Conservation (phyloP, 2,113 vertebrate genomes). For the Lonchura striata region DNA sequence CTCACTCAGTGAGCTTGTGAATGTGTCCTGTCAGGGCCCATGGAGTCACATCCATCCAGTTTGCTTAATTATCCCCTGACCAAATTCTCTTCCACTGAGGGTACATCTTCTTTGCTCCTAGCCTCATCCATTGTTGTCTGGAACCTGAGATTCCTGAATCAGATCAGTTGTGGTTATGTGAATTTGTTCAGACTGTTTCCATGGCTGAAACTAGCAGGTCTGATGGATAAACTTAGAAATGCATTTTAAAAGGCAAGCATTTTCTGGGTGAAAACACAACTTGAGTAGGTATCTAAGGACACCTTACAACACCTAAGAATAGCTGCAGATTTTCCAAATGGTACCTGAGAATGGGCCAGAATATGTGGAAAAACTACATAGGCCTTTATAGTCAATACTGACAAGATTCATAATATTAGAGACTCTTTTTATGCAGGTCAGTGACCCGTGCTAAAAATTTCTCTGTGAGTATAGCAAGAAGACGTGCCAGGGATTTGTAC, state of each 20-base stretch:
- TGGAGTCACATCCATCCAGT: neutral
- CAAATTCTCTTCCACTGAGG: neutral
- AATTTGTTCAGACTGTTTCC: neutral
- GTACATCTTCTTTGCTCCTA: neutral
- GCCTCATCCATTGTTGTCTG: rapidly evolving
- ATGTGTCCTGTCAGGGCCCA: neutral
- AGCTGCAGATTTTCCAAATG: neutral
- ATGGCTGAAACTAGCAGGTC: neutral
- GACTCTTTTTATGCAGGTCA: neutral
- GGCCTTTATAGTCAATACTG: neutral
- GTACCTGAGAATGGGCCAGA: neutral
- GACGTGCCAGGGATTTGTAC: neutral
- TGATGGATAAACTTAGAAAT: neutral
- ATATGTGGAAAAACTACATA: neutral
- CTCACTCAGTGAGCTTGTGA: neutral
- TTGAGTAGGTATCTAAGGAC: neutral
- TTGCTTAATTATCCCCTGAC: neutral
- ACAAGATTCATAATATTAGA: neutral
- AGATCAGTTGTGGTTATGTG: neutral
- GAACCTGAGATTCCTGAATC: neutral
- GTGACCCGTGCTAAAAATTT: neutral
- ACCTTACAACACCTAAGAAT: neutral
- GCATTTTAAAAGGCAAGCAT: neutral
- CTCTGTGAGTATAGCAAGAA: neutral
- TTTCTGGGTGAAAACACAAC: neutral